Evolutionary conservation across 53 echinoderm and acorn worm species (phyloP).

Genomic region (Mesocentrotus franciscanus): DNA sequence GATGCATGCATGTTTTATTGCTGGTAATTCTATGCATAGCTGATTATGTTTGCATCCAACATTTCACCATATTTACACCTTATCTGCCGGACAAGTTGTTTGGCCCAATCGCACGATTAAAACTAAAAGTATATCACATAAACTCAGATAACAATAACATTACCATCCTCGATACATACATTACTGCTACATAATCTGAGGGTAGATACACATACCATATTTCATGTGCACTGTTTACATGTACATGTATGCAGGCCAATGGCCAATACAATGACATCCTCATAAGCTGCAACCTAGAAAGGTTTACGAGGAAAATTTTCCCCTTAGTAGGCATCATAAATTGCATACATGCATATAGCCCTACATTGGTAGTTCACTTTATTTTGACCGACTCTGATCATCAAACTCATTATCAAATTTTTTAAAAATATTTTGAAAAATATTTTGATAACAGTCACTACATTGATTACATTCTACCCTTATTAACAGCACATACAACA

Average conservation of each 20-base stretch:
- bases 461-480: not conserved
- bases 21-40: not conserved
- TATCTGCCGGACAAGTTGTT: not conserved
- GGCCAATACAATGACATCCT: too few relatives aligned
- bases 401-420: too few relatives aligned
- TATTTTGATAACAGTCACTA: too few relatives aligned
- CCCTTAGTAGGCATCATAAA: not conserved
- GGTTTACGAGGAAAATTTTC: not conserved
- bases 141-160: too few relatives aligned
- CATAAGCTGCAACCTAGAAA: too few relatives aligned
- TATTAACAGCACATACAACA: not conserved
- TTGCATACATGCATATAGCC: not conserved
- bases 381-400: not conserved
- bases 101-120: not conserved
- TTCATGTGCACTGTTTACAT: too few relatives aligned
- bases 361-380: not conserved
- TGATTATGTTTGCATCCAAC: not conserved
- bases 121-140: too few relatives aligned
- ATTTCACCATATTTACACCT: not conserved
- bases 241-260: too few relatives aligned
- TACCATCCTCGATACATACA: too few relatives aligned
- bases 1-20: conserved; percentile 4
- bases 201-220: too few relatives aligned
- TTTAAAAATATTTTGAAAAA: too few relatives aligned
- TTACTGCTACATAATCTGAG: too few relatives aligned